Evolutionary conservation across 2,888 invertebrate species (phyloP), one percentile per base, ranked within the genome.

Genomic region (Drosophila tripunctata): DNA sequence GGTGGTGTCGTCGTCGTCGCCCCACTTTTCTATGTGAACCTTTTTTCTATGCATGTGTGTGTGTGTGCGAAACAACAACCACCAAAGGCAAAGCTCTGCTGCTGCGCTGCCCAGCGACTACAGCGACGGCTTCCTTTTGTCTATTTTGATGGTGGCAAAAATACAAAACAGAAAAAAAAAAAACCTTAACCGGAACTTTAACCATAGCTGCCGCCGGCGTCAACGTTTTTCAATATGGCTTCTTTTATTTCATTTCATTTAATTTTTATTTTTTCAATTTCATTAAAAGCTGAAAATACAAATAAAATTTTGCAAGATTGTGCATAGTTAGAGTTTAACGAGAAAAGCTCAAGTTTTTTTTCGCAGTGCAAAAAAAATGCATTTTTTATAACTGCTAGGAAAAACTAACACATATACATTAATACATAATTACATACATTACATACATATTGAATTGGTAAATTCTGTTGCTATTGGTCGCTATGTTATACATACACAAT

Each of bases 401-500:
- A 50, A 62, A 21, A 31, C 21, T 44, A 21, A 22, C 30, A 10
- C 27, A 58, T 6, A 24, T 86, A 84, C 72, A 83, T 57, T 75
- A 80, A 30, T 43, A 35, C 19, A 27, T 38, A 56, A 38, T 35
- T 33, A 43, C 33, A 21, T 7, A 41, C 35, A 52, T 41, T n/a
- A 35, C 15, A 27, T 36, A 36, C 52, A 43, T 55, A 64, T 55
- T 58, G 61, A 57, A 70, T 63, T 62, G 48, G 58, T 73, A 63
- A 45, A 40, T 64, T 70, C 55, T 73, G 58, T 73, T 70, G 74
- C 67, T 43, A 55, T 75, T 52, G 78, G 78, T 84, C 78, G 79
- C 48, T 64, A 77, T 80, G 85, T 81, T 81, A 80, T 80, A 85
- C 87, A 80, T 63, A 84, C 87, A 78, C 66, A 67, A 36, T 45